Evolutionary conservation across 2,888 invertebrate genomes (phyloP).

Genomic region (Phragmatobia fuliginosa): DNA sequence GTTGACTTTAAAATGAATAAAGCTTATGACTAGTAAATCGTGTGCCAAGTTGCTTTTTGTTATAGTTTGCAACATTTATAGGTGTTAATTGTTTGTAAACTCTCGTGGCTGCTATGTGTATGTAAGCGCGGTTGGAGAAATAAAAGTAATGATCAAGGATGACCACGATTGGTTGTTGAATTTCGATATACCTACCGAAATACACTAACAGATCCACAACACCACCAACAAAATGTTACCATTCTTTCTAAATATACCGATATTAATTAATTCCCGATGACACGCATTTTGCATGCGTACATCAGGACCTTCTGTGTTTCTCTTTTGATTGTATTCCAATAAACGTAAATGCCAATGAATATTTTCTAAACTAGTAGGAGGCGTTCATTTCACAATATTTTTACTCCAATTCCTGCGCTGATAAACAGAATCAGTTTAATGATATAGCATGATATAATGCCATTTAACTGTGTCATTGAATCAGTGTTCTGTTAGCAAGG

Average conservation of each 20-base stretch:
- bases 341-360: neutral
- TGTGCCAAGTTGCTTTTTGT: neutral
- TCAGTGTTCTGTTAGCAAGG: conserved; percentile 37
- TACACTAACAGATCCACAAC: too few relatives aligned
- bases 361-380: neutral
- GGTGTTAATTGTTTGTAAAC: neutral
- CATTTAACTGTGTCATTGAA: conserved; percentile 41
- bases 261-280: neutral
- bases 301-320: neutral
- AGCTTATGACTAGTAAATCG: neutral
- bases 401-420: neutral
- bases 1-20: neutral
- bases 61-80: neutral
- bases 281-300: neutral
- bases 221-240: neutral
- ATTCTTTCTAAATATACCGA: neutral
- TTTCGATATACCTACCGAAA: neutral
- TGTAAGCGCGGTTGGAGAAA: neutral
- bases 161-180: neutral
- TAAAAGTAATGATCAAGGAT: neutral
- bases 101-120: neutral
- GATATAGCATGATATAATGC: conserved; percentile 27
- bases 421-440: conserved; percentile 7
- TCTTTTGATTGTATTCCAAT: neutral
- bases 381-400: neutral